Evolutionary conservation across 2,797 vertebrate species (phyloP), one percentile per base, ranked within the genome.

Genomic region (Mormyrops attenuatus): DNA sequence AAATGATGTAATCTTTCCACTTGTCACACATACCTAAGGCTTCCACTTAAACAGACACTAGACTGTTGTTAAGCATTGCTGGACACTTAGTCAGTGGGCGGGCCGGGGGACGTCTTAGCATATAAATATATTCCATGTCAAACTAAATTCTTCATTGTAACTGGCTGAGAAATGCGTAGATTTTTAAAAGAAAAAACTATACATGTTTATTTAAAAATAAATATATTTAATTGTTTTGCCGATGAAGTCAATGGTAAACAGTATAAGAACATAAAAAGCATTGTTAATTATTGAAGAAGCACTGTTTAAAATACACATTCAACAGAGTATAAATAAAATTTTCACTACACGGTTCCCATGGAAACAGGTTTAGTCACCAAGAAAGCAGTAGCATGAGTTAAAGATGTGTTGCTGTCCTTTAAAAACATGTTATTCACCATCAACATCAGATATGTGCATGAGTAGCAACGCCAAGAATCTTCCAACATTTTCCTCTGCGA

Each of bases 251-350:
- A 97, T 96, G 96, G 96, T 96, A 97, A 96, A 96, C 96, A 95
- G 96, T 96, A 96, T 97, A 96, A 96, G 96, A 96, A 96, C 96
- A 96, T 97, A 96, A 60, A 97, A 96, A 96, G 96, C 96, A 96
- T 96, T 94, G 95, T 96, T 96, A 95, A 95, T 96, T 95, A 96
- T 97, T 96, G 96, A 96, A 96, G 95, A 94, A 69, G 95, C 96
- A 96, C 95, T 95, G 95, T 96, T 96, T 95, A 96, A 95, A 94
- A 94, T 95, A 97, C 94, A 96, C 95, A 96, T 96, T 95, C 96
- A 96, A 96, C 95, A 88, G 73, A 91, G 80, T 91, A 94, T 93
- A 93, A 91, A 91, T 88, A 88, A 91, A 93, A 93, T 92, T 92
- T 93, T 90, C 93, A 91, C 94, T 55, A 85, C 82, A 49, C n/a